Percentiles rank a stretch among this genome's conserved stretches.
These are phyloP conservation scores for Saxidomus purpurata DNA, from an alignment of 1,140 invertebrate genomes.

Conservation along the genomic window DNA sequence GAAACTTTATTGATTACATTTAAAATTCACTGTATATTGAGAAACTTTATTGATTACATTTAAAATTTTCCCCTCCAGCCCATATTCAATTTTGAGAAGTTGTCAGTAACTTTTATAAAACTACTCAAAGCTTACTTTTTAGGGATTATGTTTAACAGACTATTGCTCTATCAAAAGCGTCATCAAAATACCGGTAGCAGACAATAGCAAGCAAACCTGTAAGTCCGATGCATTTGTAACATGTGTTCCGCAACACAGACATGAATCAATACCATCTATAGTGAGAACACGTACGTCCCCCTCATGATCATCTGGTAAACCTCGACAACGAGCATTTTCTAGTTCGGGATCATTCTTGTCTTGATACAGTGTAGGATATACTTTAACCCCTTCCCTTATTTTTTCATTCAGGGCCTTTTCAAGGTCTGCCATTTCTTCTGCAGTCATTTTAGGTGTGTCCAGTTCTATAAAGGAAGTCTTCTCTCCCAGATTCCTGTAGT, in stretches of 20 bases:
- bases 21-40: too few species aligned
- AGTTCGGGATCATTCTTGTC: conserved; percentile 88
- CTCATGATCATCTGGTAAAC: conserved; percentile 91
- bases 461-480: conserved; percentile 87
- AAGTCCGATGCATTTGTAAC: conserved; percentile 92
- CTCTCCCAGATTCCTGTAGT: conserved; percentile 90
- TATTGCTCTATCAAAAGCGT: too few species aligned
- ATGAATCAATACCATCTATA: conserved; percentile 89
- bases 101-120: too few species aligned
- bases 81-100: too few species aligned
- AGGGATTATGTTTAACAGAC: too few species aligned
- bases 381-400: conserved; percentile 89
- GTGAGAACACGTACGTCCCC: conserved; percentile 92
- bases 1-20: too few species aligned
- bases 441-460: conserved; percentile 81
- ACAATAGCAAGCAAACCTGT: conserved; percentile 87
- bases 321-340: conserved; percentile 89
- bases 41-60: too few species aligned
- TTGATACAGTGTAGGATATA: conserved; percentile 90
- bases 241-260: conserved; percentile 96
- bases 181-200: too few species aligned
- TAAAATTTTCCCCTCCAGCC: too few species aligned
- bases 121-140: too few species aligned
- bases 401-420: conserved; percentile 91
- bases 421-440: conserved; percentile 85